These are phyloP conservation scores for Tachina grossa DNA, from an alignment of 2,888 invertebrate genomes.

Conservation along the genomic window DNA sequence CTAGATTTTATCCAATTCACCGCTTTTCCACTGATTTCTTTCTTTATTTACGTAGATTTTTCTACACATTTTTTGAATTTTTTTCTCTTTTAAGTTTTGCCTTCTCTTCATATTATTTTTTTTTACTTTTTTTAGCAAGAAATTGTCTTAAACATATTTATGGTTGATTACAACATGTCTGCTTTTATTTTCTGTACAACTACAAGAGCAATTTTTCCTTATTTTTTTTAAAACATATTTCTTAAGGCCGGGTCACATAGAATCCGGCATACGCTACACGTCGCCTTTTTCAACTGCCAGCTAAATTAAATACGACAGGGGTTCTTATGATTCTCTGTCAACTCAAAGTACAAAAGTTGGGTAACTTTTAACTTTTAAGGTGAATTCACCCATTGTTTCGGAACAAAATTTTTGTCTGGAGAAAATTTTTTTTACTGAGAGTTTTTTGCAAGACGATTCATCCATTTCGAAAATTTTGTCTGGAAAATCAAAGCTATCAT, in stretches of 20 bases:
- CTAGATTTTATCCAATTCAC: slow-evolving; percentile 46
- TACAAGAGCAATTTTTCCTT: slow-evolving; percentile 17
- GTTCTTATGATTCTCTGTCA: no score
- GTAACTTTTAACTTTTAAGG: no score
- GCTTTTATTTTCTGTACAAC: slow-evolving; percentile 16
- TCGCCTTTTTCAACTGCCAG: no score
- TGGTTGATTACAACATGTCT: slow-evolving; percentile 64
- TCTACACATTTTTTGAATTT: neutral
- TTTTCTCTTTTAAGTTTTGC: neutral
- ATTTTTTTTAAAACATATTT: neutral
- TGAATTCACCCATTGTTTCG: no score
- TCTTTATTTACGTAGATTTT: slow-evolving; percentile 7
- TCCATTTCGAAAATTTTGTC: no score
- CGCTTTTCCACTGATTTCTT: slow-evolving; percentile 53
- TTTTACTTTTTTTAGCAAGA: slow-evolving; percentile 7
- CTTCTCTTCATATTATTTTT: neutral
- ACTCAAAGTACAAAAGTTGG: no score
- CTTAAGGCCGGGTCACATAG: neutral
- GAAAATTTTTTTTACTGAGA: no score
- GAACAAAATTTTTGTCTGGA: no score
- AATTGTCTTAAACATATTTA: slow-evolving; percentile 48
- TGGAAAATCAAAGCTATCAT: no score
- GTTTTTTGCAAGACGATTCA: no score
- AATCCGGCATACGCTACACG: no score
- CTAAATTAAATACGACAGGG: no score